Percentiles rank a stretch among this genome's conserved stretches.
Evolutionary conservation across 2,797 vertebrate species (phyloP).

Genomic region (Coluber constrictor): DNA sequence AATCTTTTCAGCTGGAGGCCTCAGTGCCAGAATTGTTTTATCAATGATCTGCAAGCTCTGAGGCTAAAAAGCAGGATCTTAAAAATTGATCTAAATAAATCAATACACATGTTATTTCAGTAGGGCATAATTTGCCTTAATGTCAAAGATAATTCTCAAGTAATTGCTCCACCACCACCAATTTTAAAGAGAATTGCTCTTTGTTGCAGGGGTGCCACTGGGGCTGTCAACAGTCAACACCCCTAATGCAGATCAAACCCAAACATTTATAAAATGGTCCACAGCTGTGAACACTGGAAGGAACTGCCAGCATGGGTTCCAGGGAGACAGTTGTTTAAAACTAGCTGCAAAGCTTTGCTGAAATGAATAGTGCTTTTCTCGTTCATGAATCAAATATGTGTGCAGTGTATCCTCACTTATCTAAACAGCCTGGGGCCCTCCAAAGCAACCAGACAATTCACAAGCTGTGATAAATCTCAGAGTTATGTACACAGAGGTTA

Average conservation of each 20-base stretch:
- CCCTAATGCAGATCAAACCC: not conserved
- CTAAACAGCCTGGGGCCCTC: conserved; percentile 17
- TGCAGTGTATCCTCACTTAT: conserved; percentile 4
- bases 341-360: not conserved
- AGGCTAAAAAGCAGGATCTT: not conserved
- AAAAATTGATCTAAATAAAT: not conserved
- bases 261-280: not conserved
- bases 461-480: not conserved
- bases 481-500: not conserved
- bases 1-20: not conserved
- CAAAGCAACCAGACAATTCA: not conserved
- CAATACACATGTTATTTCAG: not conserved
- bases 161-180: not conserved
- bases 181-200: not conserved
- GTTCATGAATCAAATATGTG: conserved; percentile 21
- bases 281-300: not conserved
- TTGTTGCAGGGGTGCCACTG: not conserved
- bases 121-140: not conserved
- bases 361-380: not conserved
- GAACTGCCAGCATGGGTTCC: not conserved
- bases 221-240: not conserved
- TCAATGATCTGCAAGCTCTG: not conserved
- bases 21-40: not conserved
- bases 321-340: not conserved
- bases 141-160: not conserved